Percentiles rank a stretch among this genome's conserved stretches.
These are phyloP conservation scores for Scopus umbretta DNA, from an alignment of 2,113 vertebrate species.

Conservation along the genomic window DNA sequence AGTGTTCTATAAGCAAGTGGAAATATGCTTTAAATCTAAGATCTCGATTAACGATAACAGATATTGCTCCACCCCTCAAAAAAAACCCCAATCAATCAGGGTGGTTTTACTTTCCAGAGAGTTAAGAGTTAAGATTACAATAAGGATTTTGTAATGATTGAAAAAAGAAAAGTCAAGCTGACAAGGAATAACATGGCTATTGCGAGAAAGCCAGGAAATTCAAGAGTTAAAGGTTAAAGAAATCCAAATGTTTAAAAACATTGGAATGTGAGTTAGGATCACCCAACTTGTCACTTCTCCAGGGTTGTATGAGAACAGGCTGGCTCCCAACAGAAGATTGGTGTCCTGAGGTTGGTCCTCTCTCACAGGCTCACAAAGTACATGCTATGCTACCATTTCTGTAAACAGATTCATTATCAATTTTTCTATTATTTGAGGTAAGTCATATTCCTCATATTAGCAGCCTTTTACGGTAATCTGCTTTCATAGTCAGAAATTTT, in stretches of 20 bases:
- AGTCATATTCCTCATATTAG: not conserved
- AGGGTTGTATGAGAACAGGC: not conserved
- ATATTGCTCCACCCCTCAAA: accelerated
- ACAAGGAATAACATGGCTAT: not conserved
- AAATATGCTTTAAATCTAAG: not conserved
- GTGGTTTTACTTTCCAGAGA: not conserved
- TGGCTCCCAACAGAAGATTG: not conserved
- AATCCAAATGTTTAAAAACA: not conserved
- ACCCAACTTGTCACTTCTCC: not conserved
- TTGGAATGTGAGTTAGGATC: not conserved
- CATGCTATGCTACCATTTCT: not conserved
- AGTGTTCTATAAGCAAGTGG: not conserved
- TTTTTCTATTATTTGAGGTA: not conserved
- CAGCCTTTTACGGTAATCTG: conserved; percentile 13
- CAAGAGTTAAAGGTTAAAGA: not conserved
- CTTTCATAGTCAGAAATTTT: not conserved
- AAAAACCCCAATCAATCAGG: accelerated
- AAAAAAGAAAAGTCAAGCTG: not conserved
- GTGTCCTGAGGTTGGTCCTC: not conserved
- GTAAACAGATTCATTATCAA: not conserved
- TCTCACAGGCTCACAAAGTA: not conserved
- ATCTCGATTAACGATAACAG: not conserved
- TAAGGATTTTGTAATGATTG: not conserved
- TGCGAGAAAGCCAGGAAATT: not conserved
- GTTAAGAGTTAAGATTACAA: not conserved